Evolutionary conservation across 2,888 invertebrate species (phyloP), one percentile per base, ranked within the genome.

Genomic region (Andrena trimmerana): DNA sequence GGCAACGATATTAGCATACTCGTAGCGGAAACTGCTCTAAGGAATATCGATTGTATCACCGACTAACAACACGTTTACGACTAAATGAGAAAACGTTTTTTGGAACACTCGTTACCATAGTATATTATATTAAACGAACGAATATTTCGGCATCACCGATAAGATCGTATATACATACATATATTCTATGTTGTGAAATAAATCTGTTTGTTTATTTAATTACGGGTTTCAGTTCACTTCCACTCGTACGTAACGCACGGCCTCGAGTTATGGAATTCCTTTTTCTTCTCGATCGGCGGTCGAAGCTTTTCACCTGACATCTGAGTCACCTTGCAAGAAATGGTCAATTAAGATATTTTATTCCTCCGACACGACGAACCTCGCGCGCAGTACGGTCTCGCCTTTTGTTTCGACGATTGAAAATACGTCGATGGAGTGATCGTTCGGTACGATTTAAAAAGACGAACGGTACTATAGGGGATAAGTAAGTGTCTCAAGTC

Each of bases 71-170:
- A 67, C 59, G 59, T 73, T 78, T 83, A 82, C 72, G 60, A 80
- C 62, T 72, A 60, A 59, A 62, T 27, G 36, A 48, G 60, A 50
- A 67, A 24, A 57, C 10, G 10, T 57, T 60, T 72, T 81, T 50
- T 60, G 65, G 27, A 67, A 85, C 71, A 73, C 75, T 78, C 75
- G 65, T 82, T 83, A 73, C 48, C 36, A 57, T 78, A 69, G 59
- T 65, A 72, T 78, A 83, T 78, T 78, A 75, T 82, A 83, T 82
- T 72, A 84, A 42, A 79, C 52, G 73, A 79, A 86, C 87, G 90
- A 92, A 92, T 92, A 91, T 92, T 92, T 92, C 92, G 91, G 92
- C 92, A 92, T 90, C 86, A 92, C 91, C 91, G 90, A 88, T 83
- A 85, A 89, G 73, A 87, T 81, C 77, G 68, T 89, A 78, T 68